Evolutionary conservation across 2,888 invertebrate species (phyloP), one percentile per base, ranked within the genome.

Genomic region (Tipula confusa): DNA sequence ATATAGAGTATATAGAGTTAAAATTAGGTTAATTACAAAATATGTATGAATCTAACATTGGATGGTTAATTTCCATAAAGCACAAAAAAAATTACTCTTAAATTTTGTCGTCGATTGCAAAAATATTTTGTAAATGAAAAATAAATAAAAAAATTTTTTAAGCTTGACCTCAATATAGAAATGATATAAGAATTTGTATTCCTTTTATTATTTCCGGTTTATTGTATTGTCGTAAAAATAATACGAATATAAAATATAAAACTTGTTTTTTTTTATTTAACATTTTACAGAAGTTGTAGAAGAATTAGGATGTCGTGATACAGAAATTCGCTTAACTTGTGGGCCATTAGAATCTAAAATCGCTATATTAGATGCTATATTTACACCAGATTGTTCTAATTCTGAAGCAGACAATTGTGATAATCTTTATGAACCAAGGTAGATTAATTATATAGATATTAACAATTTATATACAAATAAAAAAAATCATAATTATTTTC

Each of bases 261-360:
- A 64, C 24, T 64, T 64, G 64, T 64, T 64, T 18, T n/a, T n/a
- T 82, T 83, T 83, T 31, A 18, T 84, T 84, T 85, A 84, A 84
- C 88, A 87, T 87, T n/a, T 92, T 92, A 5, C 91, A 93, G 93
- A 93, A 91, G 92, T 92, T 86, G 93, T 93, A 84, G 91, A 92
- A 87, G 92, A 92, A 87, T 91, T 91, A 86, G 91, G 91, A 87
- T 93, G 93, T 87, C 90, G 92, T 88, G 91, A 92, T 87, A 91
- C 90, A 87, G 91, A 91, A 86, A 91, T 93, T 86, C 90, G 92
- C 28, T 89, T 93, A 81, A 93, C 93, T 3, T 93, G 93, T 86
- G 91, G 93, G 33, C 91, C 92, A 84, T 88, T 93, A 85, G 92
- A 92, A 88, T 91, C 93, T 1, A 92, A 92, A 87, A 91, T 93